A percentile compares a stretch with the other conserved stretches of the same genome.
Conservation (phyloP, 2,888 invertebrate genomes). For the Orthosia cruda region DNA sequence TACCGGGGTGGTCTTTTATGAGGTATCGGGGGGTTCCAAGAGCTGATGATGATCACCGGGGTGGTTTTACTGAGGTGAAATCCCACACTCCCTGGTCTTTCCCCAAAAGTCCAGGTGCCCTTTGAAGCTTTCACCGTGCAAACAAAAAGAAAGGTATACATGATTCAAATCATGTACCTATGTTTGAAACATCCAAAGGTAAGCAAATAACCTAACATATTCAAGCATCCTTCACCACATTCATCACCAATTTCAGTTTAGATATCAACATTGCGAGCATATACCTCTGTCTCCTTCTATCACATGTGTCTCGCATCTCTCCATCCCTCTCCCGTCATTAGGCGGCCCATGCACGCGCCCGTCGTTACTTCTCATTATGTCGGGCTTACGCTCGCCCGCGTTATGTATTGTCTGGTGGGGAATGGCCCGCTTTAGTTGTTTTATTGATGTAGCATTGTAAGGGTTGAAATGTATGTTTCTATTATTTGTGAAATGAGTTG, state of each 20-base stretch:
- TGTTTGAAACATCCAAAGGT: conserved; percentile 21
- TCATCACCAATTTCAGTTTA: conserved; percentile 78
- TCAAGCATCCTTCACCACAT: conserved; percentile 69
- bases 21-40: no score
- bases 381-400: conserved; percentile 79
- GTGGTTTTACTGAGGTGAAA: no score
- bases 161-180: no score
- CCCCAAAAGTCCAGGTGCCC: no score
- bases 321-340: conserved; percentile 79
- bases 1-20: no score
- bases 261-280: conserved; percentile 71
- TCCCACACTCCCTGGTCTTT: no score
- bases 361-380: conserved; percentile 89
- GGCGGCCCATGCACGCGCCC: conserved; percentile 84
- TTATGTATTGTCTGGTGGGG: conserved; percentile 84
- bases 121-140: no score
- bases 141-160: no score
- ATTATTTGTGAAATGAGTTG: conserved; percentile 38
- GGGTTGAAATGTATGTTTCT: conserved; percentile 48
- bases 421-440: conserved; percentile 86
- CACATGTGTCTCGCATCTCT: conserved; percentile 34
- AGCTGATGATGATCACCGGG: no score
- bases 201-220: conserved; percentile 69
- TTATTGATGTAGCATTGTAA: conserved; percentile 81
- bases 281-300: conserved; percentile 68